Evolutionary conservation across 1,140 invertebrate genomes (phyloP).

Genomic region (Galleria mellonella): DNA sequence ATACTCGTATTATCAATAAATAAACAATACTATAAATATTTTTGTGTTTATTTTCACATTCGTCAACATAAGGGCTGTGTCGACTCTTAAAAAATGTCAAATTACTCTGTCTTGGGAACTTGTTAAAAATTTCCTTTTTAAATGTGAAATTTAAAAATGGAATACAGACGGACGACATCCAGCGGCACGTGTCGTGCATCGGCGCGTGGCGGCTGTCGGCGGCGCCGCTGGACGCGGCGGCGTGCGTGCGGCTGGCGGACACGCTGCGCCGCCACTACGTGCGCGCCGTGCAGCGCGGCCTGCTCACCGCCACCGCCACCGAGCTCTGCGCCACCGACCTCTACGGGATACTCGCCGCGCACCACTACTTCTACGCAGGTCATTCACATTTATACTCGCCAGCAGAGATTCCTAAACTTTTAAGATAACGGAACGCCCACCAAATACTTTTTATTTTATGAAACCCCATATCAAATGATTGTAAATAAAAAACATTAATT

Average conservation of each 20-base stretch:
- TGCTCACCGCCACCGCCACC: conserved; percentile 40
- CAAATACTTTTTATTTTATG: too few relatives aligned
- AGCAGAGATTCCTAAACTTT: too few relatives aligned
- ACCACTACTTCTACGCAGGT: conserved; percentile 84
- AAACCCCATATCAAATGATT: too few relatives aligned
- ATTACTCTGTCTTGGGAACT: too few relatives aligned
- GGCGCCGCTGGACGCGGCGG: conserved; percentile 21
- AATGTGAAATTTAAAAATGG: conserved; percentile 3
- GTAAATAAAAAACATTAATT: too few relatives aligned
- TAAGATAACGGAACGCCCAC: too few relatives aligned
- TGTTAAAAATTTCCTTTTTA: too few relatives aligned
- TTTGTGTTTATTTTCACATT: too few relatives aligned
- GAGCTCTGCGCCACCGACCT: conserved; percentile 78
- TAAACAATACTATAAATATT: too few relatives aligned
- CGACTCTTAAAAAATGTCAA: too few relatives aligned
- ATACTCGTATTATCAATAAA: too few relatives aligned
- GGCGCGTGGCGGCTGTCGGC: conserved; percentile 45
- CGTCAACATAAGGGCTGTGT: too few relatives aligned
- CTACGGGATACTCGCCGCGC: conserved; percentile 85
- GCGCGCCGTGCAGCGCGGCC: conserved; percentile 22
- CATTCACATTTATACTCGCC: background rate
- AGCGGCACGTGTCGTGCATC: conserved; percentile 53
- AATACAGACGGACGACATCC: conserved; percentile 46
- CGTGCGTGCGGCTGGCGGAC: conserved; percentile 26
- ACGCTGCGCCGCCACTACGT: conserved; percentile 36